Evolutionary conservation across 2,888 invertebrate species (phyloP), one percentile per base, ranked within the genome.

Genomic region (Sarcophaga carnaria): DNA sequence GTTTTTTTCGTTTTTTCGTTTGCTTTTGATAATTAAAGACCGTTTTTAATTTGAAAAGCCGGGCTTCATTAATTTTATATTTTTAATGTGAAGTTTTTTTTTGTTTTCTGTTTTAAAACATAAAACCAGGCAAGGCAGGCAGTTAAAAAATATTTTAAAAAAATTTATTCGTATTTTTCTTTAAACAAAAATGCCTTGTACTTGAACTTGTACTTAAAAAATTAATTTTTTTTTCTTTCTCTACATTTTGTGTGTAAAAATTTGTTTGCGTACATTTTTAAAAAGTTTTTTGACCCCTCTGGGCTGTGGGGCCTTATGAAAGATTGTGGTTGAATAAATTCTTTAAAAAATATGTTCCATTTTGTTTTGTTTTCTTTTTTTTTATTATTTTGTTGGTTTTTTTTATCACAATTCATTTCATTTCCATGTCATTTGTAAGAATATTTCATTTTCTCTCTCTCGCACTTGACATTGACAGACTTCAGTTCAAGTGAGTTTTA

Each of bases 391-490:
- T 60, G 45, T 10, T 72, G 11, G 14, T 2, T 17, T 59, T 80
- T 59, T 59, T 59, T 62, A 6, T 49, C 10, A 37, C 37, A 37
- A 64, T 12, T 77, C 45, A n/a, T 64, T 76, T 83, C 62, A 37
- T 37, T 37, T 37, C 37, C 37, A 37, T 37, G 37, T 37, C 37
- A 37, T 37, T 37, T 37, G 37, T 37, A 37, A 37, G 37, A 37
- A 37, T 37, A 37, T 37, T 37, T 37, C 22, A 22, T 22, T 22
- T 22, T 8, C 37, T 37, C 37, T 37, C 8, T 37, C 8, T 8
- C 37, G 66, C 66, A 83, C 82, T 83, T 83, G 77, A 78, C 71
- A 83, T 77, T 83, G 82, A 69, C 62, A 72, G 49, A 72, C 66
- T 49, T 62, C 47, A 70, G 60, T 49, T 66, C 64, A 64, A 64